Evolutionary conservation across 2,113 vertebrate genomes (phyloP), one percentile per base, ranked within the genome.

Genomic region (Hassar affinis): DNA sequence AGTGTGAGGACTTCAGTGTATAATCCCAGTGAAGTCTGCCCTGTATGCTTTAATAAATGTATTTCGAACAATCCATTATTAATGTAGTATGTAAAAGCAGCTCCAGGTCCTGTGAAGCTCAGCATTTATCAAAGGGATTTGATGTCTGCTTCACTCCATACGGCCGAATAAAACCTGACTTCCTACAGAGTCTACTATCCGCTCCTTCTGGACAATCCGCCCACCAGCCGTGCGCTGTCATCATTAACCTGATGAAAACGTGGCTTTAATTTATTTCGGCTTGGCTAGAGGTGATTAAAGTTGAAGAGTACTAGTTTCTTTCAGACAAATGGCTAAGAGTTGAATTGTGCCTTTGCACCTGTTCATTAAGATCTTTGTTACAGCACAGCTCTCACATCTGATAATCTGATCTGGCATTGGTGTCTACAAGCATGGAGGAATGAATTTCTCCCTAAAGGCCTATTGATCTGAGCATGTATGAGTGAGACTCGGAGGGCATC

Each of bases 391-490:
- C 64, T 84, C 64, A 47, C 82, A 62, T 54, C 82, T 81, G 82
- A 87, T 87, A 74, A 84, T 69, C 64, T 81, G 79, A 77, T 83
- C 66, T 66, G 33, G 3, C 78, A 78, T 84, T 81, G 64, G n/a
- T 84, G 74, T 84, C 74, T 35, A 56, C 86, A 79, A 57, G 83
- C 76, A 79, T 82, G 74, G 71, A 49, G 79, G 81, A 85, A 84
- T 83, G 62, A 88, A 84, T 82, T 85, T 85, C 66, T 82, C 84
- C 56, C 72, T 57, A 45, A 84, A 81, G 81, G 62, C 72, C 66
- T 83, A 86, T 88, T 85, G 85, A 88, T 86, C 82, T 79, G 27
- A 42, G 42, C 22, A 25, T 87, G 25, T 74, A 74, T 49, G 59
- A 57, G 76, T 2, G 30, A 68, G 54, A 78, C 84, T 87, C 42